phyloP scores from a whole-genome alignment of 2,113 vertebrate genomes.

The Martes martes region DNA sequence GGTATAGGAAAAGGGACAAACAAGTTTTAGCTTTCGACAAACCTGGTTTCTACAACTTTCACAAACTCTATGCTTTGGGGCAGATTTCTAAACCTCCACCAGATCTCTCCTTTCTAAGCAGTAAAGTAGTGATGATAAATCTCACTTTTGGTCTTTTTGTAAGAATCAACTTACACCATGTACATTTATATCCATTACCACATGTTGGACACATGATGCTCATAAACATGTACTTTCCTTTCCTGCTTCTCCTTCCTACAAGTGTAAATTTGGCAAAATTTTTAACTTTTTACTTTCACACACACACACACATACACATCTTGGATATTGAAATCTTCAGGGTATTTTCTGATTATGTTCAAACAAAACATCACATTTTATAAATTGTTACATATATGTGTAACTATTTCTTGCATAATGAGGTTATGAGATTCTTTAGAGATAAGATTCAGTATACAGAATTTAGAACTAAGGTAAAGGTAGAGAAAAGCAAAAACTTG shows the following conservation, averaged over 20 bases:
- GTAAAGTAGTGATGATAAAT: background rate
- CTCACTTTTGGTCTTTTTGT: background rate
- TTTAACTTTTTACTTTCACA: background rate
- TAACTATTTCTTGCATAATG: background rate
- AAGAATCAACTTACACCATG: background rate
- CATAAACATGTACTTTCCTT: background rate
- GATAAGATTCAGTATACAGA: background rate
- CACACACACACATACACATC: background rate
- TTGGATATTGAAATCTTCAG: background rate
- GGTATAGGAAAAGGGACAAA: no score
- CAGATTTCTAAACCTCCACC: background rate
- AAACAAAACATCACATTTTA: background rate
- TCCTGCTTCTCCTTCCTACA: background rate
- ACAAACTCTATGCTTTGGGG: background rate
- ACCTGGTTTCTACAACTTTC: background rate
- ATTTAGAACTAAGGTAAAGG: background rate
- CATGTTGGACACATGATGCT: background rate
- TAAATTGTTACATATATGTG: background rate
- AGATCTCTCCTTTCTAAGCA: background rate
- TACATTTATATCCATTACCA: background rate
- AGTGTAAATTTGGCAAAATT: background rate
- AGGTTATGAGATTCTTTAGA: background rate
- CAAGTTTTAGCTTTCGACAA: background rate
- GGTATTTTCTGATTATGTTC: background rate
- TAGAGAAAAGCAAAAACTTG: background rate